Conservation (phyloP, 2,888 invertebrate species). For the Lutraria lutraria region DNA sequence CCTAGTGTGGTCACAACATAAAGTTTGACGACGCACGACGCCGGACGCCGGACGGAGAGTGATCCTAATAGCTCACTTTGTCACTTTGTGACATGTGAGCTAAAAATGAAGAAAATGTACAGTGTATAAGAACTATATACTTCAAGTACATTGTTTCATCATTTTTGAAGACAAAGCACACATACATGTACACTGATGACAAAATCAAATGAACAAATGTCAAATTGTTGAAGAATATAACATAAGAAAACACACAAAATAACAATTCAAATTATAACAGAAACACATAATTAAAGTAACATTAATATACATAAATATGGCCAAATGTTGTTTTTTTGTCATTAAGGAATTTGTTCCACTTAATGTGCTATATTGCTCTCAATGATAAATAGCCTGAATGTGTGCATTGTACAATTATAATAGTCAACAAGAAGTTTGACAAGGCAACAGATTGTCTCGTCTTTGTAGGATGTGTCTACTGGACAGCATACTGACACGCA, state of each 20-base stretch:
- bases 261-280: not conserved
- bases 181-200: not conserved
- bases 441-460: not conserved
- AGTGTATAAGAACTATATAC: not conserved
- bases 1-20: too few relatives aligned
- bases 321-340: not conserved
- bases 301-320: not conserved
- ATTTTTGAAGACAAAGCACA: not conserved
- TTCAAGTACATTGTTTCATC: not conserved
- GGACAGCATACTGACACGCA: too few relatives aligned
- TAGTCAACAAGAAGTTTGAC: not conserved
- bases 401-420: not conserved
- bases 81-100: too few relatives aligned
- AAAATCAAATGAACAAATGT: not conserved
- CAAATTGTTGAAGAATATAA: not conserved
- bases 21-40: too few relatives aligned
- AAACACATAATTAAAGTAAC: not conserved
- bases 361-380: slow-evolving; percentile 12
- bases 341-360: not conserved
- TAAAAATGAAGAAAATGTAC: not conserved
- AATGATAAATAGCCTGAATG: slow-evolving; percentile 17
- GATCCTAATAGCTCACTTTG: too few relatives aligned
- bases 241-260: not conserved
- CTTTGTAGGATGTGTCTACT: too few relatives aligned
- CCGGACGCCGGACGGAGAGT: too few relatives aligned